Evolutionary conservation across 2,113 vertebrate species (phyloP).

Genomic region (Galeopterus variegatus): DNA sequence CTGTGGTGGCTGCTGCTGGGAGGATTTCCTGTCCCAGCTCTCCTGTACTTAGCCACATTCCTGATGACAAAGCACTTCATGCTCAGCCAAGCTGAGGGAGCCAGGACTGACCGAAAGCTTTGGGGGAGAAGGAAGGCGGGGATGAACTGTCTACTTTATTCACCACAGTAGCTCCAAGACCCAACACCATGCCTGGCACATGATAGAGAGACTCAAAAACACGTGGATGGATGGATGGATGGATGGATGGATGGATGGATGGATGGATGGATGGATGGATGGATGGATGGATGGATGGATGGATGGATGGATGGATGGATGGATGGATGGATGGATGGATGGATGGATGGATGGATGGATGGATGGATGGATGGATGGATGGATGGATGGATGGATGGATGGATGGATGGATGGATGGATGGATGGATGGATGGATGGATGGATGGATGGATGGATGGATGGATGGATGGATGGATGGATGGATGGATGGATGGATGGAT

Average conservation of each 20-base stretch:
- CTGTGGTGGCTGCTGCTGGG: not conserved
- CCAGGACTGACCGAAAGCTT: not conserved
- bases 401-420: no score
- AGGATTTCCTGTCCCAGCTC: not conserved
- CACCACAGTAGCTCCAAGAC: not conserved
- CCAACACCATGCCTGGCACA: not conserved
- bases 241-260: not conserved
- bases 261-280: not conserved
- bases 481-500: no score
- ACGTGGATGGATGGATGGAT: not conserved
- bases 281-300: no score
- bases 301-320: no score
- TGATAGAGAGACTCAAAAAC: not conserved
- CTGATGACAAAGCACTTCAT: slow-evolving; percentile 13
- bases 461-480: no score
- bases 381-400: no score
- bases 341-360: no score
- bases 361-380: no score
- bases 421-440: no score
- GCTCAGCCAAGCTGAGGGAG: not conserved
- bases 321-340: no score
- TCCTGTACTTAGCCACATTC: slow-evolving; percentile 33
- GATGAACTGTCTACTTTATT: not conserved
- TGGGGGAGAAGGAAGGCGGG: not conserved
- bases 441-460: no score